Evolutionary conservation across 1,140 invertebrate genomes (phyloP).

Genomic region (Ceratosolen fusciceps): DNA sequence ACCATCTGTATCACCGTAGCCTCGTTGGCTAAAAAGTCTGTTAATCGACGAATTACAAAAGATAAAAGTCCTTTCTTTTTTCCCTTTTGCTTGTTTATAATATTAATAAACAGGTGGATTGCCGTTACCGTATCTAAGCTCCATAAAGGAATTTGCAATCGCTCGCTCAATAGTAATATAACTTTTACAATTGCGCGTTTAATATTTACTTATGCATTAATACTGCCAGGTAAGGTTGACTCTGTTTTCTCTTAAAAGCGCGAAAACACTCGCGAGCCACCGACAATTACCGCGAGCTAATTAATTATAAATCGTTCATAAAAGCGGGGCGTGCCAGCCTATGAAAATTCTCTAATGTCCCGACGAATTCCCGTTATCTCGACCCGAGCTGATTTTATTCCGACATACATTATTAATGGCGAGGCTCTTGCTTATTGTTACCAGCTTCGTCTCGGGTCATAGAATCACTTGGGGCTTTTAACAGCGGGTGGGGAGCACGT

Average conservation of each 20-base stretch:
- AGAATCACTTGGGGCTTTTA: too few species aligned
- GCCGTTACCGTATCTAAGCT: neutral
- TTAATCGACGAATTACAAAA: neutral
- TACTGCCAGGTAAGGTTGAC: conserved; percentile 11
- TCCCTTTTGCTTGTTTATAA: neutral
- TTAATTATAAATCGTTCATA: neutral
- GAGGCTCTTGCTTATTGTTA: neutral
- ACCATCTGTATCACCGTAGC: neutral
- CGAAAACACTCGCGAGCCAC: neutral
- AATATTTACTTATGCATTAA: conserved; percentile 2
- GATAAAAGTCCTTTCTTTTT: neutral
- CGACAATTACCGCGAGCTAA: neutral
- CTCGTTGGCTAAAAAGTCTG: neutral
- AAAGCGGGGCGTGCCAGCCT: neutral
- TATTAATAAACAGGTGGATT: neutral
- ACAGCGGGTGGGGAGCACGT: too few species aligned
- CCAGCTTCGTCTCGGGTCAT: neutral
- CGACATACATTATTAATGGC: neutral
- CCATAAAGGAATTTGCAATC: neutral
- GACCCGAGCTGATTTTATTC: neutral
- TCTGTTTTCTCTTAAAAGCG: neutral
- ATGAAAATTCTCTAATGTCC: neutral
- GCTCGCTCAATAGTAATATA: neutral
- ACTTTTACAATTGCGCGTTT: neutral
- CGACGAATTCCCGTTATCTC: neutral